A percentile compares a stretch with the other conserved stretches of the same genome.
Conservation (phyloP, 2,888 invertebrate genomes). For the Exephanes ischioxanthus region DNA sequence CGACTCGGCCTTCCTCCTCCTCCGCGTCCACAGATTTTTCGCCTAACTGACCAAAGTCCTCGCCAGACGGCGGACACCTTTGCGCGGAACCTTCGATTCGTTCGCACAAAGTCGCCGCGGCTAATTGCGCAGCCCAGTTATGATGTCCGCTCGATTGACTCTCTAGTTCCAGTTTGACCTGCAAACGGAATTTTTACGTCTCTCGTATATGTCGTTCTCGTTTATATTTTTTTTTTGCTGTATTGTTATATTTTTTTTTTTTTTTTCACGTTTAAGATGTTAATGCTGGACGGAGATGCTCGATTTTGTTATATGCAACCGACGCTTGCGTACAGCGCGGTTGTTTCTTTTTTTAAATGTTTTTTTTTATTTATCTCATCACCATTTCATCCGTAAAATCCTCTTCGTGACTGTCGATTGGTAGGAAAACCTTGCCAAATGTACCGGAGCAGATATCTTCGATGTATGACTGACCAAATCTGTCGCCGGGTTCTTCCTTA, state of each 20-base stretch:
- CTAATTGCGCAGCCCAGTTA: conserved; percentile 80
- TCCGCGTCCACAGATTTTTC: conserved; percentile 17
- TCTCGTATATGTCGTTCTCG: conserved; percentile 28
- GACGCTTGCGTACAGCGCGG: not conserved
- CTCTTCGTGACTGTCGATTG: conserved; percentile 82
- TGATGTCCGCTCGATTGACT: conserved; percentile 79
- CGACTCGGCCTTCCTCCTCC: not conserved
- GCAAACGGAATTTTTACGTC: conserved; percentile 59
- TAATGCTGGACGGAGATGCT: conserved; percentile 10
- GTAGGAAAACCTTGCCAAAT: conserved; percentile 82
- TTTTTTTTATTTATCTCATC: conserved; percentile 62
- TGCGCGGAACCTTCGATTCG: conserved; percentile 79
- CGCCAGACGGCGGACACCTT: conserved; percentile 67
- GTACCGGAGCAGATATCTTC: conserved; percentile 82
- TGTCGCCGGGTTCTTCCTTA: conserved; percentile 81
- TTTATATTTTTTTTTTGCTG: not conserved
- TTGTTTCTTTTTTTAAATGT: conserved; percentile 5
- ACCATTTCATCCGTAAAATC: conserved; percentile 83
- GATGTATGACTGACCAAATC: conserved; percentile 81
- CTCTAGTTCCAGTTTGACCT: conserved; percentile 82
- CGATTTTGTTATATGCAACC: conserved; percentile 25
- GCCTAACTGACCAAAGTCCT: not conserved
- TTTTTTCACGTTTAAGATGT: conserved; percentile 27
- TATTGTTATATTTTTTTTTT: conserved; percentile 15
- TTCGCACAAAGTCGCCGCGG: conserved; percentile 77